Evolutionary conservation across 2,888 invertebrate species (phyloP), one percentile per base, ranked within the genome.

Genomic region (Galerucella calmariensis): DNA sequence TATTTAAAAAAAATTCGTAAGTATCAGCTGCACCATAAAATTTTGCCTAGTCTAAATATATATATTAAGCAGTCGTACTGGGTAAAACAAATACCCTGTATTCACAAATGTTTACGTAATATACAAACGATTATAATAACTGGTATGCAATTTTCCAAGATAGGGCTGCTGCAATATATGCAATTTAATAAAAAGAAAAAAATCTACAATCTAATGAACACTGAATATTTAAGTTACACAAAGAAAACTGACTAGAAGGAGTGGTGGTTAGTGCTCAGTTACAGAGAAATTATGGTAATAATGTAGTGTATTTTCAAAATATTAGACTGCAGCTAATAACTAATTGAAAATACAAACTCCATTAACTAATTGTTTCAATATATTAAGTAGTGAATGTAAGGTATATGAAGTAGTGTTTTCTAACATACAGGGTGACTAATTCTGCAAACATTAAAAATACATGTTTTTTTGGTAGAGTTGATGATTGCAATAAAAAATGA

Each of bases 211-310:
- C 44, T 44, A n/a, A 66, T 48, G 11, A 66, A 65, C 44, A 65
- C 20, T 65, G 65, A 46, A 46, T 65, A 65, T 46, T 24, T 48
- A 51, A 66, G 24, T 44, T 66, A 66, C 16, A 66, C 24, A 27
- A 66, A 51, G 48, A 12, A 65, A 46, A 65, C 9, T 16, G 63
- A 63, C 44, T 66, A 51, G 56, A 56, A 10, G 14, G 51, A 51
- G 51, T n/a, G n/a, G 14, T 51, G 51, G 51, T n/a, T n/a, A 48
- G 48, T 48, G 53, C 53, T 53, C n/a, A n/a, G 14, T 53, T 53
- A 53, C n/a, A 53, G n/a, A 12, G 8, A 53, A 53, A 53, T 53
- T n/a, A 53, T 16, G n/a, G n/a, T n/a, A 53, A 48, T 48, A 48
- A 14, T 48, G 11, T 11, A 48, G 48, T 53, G 53, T 53, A n/a